Conservation (phyloP, 1,140 invertebrate species). For the Formica exsecta region DNA sequence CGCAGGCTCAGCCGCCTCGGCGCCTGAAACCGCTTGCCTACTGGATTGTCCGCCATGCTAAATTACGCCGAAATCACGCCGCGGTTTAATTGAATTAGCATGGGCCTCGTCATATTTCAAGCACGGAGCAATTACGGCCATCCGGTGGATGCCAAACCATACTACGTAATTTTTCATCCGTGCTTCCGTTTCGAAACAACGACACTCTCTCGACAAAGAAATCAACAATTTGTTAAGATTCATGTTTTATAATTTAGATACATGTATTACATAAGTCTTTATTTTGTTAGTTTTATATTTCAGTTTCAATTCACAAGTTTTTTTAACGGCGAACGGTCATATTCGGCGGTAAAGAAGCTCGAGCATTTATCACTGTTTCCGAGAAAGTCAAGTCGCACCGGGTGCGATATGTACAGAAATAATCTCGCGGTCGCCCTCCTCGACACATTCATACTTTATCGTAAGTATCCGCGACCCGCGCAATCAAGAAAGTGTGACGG, state of each 20-base stretch:
- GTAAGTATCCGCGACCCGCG: slow-evolving; percentile 18
- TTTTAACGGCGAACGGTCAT: not conserved
- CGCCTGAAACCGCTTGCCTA: slow-evolving; percentile 43
- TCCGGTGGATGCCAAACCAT: too few species aligned
- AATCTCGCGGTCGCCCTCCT: slow-evolving; percentile 49
- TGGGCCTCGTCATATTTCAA: slow-evolving; percentile 60
- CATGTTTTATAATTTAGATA: not conserved
- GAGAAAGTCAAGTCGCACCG: not conserved
- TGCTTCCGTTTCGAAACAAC: not conserved
- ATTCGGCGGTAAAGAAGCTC: not conserved
- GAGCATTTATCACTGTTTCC: slow-evolving; percentile 21
- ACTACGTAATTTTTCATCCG: not conserved
- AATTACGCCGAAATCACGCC: slow-evolving; percentile 64
- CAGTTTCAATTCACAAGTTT: not conserved
- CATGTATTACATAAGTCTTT: not conserved
- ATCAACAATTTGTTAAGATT: not conserved
- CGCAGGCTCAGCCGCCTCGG: slow-evolving; percentile 18
- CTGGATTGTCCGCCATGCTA: slow-evolving; percentile 39
- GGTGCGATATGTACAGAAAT: slow-evolving; percentile 45
- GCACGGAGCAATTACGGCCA: slow-evolving; percentile 44
- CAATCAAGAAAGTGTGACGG: slow-evolving; percentile 50
- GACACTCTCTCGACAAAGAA: not conserved
- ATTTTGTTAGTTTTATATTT: not conserved
- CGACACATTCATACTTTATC: slow-evolving; percentile 41
- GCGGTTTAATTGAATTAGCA: slow-evolving; percentile 68